These are phyloP conservation scores for Trachelipus rathkii DNA, from an alignment of 1,140 invertebrate genomes.

Conservation along the genomic window DNA sequence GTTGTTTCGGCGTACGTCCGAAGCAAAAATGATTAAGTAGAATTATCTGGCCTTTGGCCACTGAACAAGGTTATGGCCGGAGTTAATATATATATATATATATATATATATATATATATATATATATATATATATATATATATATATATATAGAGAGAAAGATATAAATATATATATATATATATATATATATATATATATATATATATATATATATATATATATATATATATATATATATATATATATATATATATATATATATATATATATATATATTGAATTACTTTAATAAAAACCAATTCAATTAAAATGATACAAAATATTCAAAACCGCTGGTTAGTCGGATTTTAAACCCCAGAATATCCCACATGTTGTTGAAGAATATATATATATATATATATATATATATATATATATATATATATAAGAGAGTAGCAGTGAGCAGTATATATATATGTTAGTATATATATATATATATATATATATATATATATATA, in stretches of 20 bases:
- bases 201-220: constrained; percentile 20
- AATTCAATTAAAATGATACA: too few relatives aligned
- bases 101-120: constrained; percentile 20
- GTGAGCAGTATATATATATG: constrained; percentile 21
- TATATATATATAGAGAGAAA: constrained; percentile 4
- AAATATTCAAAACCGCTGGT: too few relatives aligned
- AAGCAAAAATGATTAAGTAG: too few relatives aligned
- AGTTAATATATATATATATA: constrained; percentile 18
- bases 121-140: constrained; percentile 5
- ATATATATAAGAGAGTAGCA: constrained; percentile 7
- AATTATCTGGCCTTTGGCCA: too few relatives aligned
- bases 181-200: constrained; percentile 20
- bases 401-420: constrained; percentile 18
- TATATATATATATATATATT: not conserved
- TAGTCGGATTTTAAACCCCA: too few relatives aligned
- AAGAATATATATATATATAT: not conserved
- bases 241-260: constrained; percentile 14
- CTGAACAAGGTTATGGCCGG: too few relatives aligned
- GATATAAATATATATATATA: constrained; percentile 20
- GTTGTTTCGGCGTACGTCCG: too few relatives aligned
- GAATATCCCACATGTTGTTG: too few relatives aligned
- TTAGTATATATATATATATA: not conserved
- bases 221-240: constrained; percentile 17
- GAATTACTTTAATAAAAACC: too few relatives aligned
- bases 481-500: not conserved